A percentile compares a stretch with the other conserved stretches of the same genome.
phyloP scores from a whole-genome alignment of 2,888 invertebrate genomes.

The Theodoxus fluviatilis region DNA sequence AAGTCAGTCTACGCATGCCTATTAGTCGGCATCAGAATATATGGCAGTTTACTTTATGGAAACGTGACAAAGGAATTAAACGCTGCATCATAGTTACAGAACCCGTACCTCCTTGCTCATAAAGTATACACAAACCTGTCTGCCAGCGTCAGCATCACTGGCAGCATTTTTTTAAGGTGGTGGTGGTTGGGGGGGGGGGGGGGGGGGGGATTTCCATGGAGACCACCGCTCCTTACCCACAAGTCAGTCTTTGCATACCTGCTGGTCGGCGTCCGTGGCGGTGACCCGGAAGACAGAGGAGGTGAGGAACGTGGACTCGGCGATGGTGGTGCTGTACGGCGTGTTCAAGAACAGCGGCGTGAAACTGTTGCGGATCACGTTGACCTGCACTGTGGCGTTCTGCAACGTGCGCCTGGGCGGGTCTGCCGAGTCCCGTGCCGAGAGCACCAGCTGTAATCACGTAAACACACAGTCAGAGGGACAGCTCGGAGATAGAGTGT shows the following conservation, averaged over 20 bases:
- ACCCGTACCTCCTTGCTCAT: no score
- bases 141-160: background rate
- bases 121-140: background rate
- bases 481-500: no score
- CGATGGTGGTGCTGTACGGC: conserved; percentile 43
- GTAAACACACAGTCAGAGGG: background rate
- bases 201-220: no score
- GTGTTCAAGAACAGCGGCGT: conserved; percentile 39
- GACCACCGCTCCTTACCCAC: no score
- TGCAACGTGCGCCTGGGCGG: conserved; percentile 24
- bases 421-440: conserved; percentile 36
- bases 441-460: conserved; percentile 26
- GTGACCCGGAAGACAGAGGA: conserved; percentile 38
- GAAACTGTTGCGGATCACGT: conserved; percentile 28
- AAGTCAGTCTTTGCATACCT: conserved; percentile 40
- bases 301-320: conserved; percentile 35
- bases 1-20: no score
- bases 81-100: no score
- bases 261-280: conserved; percentile 42
- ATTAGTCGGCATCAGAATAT: no score
- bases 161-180: no score
- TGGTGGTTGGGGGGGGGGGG: no score
- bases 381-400: conserved; percentile 29
- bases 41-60: no score
- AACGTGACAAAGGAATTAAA: no score